Evolutionary conservation across 2,113 vertebrate genomes (phyloP), one percentile per base, ranked within the genome.

Genomic region (Hydrochoerus hydrochaeris): DNA sequence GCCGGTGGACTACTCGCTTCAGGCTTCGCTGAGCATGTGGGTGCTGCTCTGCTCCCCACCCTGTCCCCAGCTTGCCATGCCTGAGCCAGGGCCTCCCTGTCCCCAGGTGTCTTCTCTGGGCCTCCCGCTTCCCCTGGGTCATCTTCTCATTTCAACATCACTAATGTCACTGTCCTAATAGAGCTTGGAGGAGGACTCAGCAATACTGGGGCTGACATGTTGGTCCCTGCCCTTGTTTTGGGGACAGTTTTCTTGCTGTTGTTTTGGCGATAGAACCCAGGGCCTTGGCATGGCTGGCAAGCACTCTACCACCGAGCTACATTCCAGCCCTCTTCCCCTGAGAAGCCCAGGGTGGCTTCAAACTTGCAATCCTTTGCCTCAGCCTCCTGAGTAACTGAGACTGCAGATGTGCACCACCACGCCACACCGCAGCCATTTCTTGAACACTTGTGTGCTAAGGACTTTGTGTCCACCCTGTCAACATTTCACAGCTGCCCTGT

Each of bases 1-100:
- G 84, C 97, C 98, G 82, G 99, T 99, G 89, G 99, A 99, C 97
- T 99, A 99, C 95, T 99, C 98, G 12, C 98, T 99, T 85, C 95
- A 98, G 80, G 98, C 99, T 49, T 97, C 98, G 0, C 99, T 99
- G 96, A 98, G 96, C 92, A 85, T 98, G 99, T 99, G 98, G 98
- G 99, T 99, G 87, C 86, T 3, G 2, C 65, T 44, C 0, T 24
- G 17, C 3, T 24, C 69, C 85, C 32, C 46, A 3, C 30, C 62
- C 46, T 16, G 1, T 11, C n/a, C 52, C 5, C 41, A 7, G 62
- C 38, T 75, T 73, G 57, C 41, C 62, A 19, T 49, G 44, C 44
- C 35, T 20, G 11, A 80, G 69, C 75, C n/a, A 46, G 46, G 63
- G 44, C 46, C 54, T 88, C 62, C 26, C 22, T 85, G 35, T 69